A percentile compares a stretch with the other conserved stretches of the same genome.
Conservation (phyloP, 2,888 invertebrate species). For the Dynastes grantii region DNA sequence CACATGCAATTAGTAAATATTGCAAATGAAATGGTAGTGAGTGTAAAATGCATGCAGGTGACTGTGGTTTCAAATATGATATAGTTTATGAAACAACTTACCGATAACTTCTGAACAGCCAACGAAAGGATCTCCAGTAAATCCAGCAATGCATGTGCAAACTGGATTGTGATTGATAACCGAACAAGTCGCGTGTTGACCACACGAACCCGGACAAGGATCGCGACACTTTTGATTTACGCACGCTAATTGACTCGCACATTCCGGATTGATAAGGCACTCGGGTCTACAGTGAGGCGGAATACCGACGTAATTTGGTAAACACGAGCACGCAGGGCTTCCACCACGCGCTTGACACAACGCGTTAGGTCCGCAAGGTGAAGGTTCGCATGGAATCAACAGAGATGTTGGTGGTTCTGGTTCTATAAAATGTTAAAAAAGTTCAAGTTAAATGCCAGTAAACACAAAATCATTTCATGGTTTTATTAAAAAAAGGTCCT, state of each 20-base stretch:
- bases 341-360: constrained; percentile 69
- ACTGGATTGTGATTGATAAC: constrained; percentile 83
- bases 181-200: constrained; percentile 79
- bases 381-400: constrained; percentile 78
- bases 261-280: constrained; percentile 82
- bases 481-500: constrained; percentile 57
- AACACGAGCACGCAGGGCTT: constrained; percentile 75
- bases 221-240: constrained; percentile 81
- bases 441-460: not conserved
- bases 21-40: constrained; percentile 19
- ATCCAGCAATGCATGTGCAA: constrained; percentile 80
- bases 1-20: constrained; percentile 35
- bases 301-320: constrained; percentile 75
- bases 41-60: constrained; percentile 17
- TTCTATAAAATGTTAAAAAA: constrained; percentile 20
- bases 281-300: constrained; percentile 82
- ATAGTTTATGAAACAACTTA: constrained; percentile 64
- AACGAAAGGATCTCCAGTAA: constrained; percentile 86
- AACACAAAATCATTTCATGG: constrained; percentile 57
- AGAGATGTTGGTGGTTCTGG: constrained; percentile 56
- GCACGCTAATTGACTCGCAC: constrained; percentile 79
- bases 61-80: not conserved
- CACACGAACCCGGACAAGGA: constrained; percentile 80
- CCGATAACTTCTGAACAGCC: constrained; percentile 72
- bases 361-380: constrained; percentile 79